A percentile compares a stretch with the other conserved stretches of the same genome.
phyloP scores from a whole-genome alignment of 2,113 vertebrate species.

The Astatoreochromis straeleni region DNA sequence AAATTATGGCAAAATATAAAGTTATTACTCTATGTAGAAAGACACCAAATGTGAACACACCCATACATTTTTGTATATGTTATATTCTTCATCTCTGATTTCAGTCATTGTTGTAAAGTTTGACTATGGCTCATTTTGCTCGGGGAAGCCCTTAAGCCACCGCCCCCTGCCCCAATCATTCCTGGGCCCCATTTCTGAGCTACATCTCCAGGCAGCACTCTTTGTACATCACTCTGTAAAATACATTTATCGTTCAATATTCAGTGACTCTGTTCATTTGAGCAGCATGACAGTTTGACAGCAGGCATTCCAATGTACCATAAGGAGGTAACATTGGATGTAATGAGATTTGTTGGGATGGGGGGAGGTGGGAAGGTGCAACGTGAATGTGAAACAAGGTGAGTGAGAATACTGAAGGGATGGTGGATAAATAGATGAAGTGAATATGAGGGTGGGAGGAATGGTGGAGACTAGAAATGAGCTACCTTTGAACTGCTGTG shows the following conservation, averaged over 20 bases:
- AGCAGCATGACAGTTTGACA: slow-evolving; percentile 28
- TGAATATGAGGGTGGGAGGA: not conserved
- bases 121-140: not conserved
- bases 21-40: not conserved
- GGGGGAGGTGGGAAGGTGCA: not conserved
- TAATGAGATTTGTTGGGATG: slow-evolving; percentile 30
- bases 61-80: not conserved
- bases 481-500: slow-evolving; percentile 53
- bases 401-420: not conserved
- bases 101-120: not conserved
- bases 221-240: not conserved
- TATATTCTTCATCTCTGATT: not conserved
- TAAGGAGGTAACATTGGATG: slow-evolving; percentile 11
- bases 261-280: slow-evolving; percentile 13
- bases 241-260: slow-evolving; percentile 37
- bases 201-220: not conserved
- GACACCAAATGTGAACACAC: not conserved
- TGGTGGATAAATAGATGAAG: slow-evolving; percentile 12
- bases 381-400: slow-evolving; percentile 9
- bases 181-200: not conserved
- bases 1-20: not conserved
- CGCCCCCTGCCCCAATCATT: not conserved
- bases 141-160: not conserved
- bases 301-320: not conserved
- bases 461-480: slow-evolving; percentile 24